Conservation (phyloP, 2,113 vertebrate genomes). For the Limnothrissa miodon region DNA sequence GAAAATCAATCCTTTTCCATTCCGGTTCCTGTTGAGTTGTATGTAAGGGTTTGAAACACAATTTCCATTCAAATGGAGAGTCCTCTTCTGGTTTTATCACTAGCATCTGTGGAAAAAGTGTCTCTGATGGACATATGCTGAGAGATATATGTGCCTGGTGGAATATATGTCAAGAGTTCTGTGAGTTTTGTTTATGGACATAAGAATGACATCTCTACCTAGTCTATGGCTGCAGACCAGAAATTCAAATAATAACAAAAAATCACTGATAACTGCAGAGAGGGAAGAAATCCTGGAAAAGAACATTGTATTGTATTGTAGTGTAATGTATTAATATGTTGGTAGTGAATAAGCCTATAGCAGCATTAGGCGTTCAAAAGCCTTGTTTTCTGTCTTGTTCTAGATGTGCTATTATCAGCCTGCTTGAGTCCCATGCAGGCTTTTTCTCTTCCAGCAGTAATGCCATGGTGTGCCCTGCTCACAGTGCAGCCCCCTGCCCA, state of each 20-base stretch:
- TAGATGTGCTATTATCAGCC: not conserved
- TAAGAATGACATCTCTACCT: too few relatives aligned
- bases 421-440: conserved; percentile 6
- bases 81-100: not conserved
- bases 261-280: not conserved
- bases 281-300: not conserved
- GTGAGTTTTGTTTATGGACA: too few relatives aligned
- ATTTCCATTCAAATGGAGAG: not conserved
- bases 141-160: not conserved
- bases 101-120: not conserved
- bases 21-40: conserved; percentile 57
- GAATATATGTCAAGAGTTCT: not conserved
- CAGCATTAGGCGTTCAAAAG: not conserved
- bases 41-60: conserved; percentile 24
- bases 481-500: not conserved
- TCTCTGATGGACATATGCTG: not conserved
- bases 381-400: not conserved
- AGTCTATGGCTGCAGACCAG: too few relatives aligned
- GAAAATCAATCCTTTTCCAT: conserved; percentile 59
- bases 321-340: not conserved
- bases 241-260: not conserved
- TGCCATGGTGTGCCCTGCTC: conserved; percentile 1
- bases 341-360: not conserved
- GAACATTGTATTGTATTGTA: not conserved
- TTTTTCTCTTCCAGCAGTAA: not conserved